Base-by-base conservation (phyloP, 2,888 invertebrate species). In the Suillia variegata region DNA sequence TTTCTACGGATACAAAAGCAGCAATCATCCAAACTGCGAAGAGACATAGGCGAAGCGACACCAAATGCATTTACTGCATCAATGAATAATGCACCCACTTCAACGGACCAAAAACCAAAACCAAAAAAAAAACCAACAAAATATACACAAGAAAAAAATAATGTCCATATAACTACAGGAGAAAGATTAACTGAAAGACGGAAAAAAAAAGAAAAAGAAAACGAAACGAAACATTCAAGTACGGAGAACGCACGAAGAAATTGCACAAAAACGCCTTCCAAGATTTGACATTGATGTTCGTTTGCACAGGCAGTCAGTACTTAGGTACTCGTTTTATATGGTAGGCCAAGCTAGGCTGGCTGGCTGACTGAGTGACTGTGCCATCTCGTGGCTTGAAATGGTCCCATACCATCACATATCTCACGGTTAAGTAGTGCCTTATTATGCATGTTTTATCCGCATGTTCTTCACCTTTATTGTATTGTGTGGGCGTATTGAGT, bases 401-500 rank as follows among this genome's bases (percentile, higher is more conserved):
- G n/a, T n/a, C n/a, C n/a, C n/a, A n/a, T n/a, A n/a, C n/a, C 31
- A 18, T 21, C 34, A 13, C 53, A 33, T 20, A 53, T 21, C 20
- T 13, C 34, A 34, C 38, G 15, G 38, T 13, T 10, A 38, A 38
- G 38, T 38, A 13, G 38, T 38, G 18, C 20, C 17, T 45, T 45
- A 45, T 45, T 45, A 45, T 45, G 20, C 45, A 18, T 20, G 45
- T 20, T 4, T 38, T 38, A 38, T 42, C 42, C 49, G 24, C 50
- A 24, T 15, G 48, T 54, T 22, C 55, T 52, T 52, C 48, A 59
- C 55, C 45, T 55, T 50, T 22, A 42, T 33, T 42, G 48, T 51
- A 47, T 52, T 52, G 61, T 67, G 60, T 66, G 66, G 69, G 66
- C 54, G 69, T 59, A 26, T 26, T 26, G 26, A 26, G 26, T 26